Percentiles rank a stretch among this genome's conserved stretches.
Evolutionary conservation across 2,797 vertebrate species (phyloP).

Genomic region (Fistularia tabacaria): DNA sequence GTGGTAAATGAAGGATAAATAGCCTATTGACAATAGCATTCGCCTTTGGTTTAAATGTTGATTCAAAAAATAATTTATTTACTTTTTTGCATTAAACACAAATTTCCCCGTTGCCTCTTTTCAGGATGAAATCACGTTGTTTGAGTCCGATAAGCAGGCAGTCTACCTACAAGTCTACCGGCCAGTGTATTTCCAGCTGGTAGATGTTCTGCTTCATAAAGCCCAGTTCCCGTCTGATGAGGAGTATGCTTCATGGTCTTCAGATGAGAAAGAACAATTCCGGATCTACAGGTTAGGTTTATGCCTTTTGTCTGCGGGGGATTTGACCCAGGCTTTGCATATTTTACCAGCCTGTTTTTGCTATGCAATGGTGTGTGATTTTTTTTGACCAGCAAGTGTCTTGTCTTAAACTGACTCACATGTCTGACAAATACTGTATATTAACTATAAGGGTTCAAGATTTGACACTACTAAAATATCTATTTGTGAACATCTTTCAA

Average conservation of each 20-base stretch:
- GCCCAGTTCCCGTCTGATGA: slow-evolving; percentile 96
- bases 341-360: background rate
- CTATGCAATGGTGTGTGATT: background rate
- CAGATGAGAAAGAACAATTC: slow-evolving; percentile 97
- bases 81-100: background rate
- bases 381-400: background rate
- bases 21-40: background rate
- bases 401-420: slow-evolving; percentile 13
- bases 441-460: no score
- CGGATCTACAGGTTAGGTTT: slow-evolving; percentile 87
- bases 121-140: slow-evolving; percentile 96
- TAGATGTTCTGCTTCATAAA: slow-evolving; percentile 95
- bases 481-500: slow-evolving; percentile 30
- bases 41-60: no score
- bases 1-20: background rate
- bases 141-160: slow-evolving; percentile 89
- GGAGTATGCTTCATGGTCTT: slow-evolving; percentile 94
- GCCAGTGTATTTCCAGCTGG: slow-evolving; percentile 96
- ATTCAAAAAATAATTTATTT: background rate
- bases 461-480: slow-evolving; percentile 7
- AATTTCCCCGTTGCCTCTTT: background rate
- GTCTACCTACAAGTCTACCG: slow-evolving; percentile 97
- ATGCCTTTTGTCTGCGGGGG: no score
- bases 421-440: slow-evolving; percentile 17
- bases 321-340: no score